Conservation (phyloP, 2,797 vertebrate genomes). For the Lagodon rhomboides region DNA sequence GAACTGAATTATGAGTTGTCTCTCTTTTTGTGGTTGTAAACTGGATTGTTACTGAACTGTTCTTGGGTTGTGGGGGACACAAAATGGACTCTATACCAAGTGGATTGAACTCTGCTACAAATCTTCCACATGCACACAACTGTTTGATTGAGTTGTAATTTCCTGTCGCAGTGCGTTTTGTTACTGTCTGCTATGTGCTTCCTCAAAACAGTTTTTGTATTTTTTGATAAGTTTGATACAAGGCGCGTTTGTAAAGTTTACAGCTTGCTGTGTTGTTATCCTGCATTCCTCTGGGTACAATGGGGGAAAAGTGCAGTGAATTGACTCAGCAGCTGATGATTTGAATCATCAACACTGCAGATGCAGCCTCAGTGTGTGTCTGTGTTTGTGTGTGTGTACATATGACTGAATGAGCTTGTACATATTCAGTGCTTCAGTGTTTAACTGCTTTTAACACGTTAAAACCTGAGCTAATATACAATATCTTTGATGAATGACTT, state of each 20-base stretch:
- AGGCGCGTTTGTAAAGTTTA: background rate
- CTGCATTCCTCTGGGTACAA: background rate
- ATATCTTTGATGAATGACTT: constrained; percentile 24
- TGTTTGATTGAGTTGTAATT: background rate
- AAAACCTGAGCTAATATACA: background rate
- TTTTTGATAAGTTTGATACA: background rate
- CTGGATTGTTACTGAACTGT: no score
- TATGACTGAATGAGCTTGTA: background rate
- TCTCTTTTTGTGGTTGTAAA: no score
- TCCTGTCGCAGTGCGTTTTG: background rate
- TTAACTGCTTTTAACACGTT: background rate
- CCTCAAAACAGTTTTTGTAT: no score
- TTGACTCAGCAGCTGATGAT: background rate
- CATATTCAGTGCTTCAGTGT: background rate
- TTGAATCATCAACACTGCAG: background rate
- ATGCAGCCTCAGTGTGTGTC: background rate
- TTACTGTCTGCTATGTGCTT: no score
- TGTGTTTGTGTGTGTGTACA: background rate
- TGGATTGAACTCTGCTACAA: no score
- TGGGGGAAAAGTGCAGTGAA: background rate
- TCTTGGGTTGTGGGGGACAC: no score
- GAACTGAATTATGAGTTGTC: no score
- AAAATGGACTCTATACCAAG: no score
- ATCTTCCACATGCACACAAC: no score
- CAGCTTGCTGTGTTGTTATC: background rate